Conservation (phyloP, 2,113 vertebrate species). For the Asarcornis scutulata region DNA sequence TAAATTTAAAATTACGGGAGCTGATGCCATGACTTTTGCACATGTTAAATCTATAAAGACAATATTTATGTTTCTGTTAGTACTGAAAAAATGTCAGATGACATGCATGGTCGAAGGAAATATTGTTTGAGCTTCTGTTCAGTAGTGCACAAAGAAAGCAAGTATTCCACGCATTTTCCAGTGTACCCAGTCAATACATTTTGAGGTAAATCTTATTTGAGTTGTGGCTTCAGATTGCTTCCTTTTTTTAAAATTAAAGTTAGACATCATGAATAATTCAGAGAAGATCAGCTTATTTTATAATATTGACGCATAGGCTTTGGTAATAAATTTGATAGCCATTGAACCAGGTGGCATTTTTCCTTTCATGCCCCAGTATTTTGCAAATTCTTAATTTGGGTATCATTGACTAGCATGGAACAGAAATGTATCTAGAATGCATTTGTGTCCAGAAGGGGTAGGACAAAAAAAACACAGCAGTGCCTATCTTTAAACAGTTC, state of each 20-base stretch:
- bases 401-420: neutral
- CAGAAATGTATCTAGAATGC: neutral
- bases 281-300: neutral
- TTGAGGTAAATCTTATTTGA: neutral
- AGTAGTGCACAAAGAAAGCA: accelerated
- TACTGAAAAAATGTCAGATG: neutral
- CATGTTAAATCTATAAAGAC: neutral
- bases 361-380: neutral
- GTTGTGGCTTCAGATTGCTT: neutral
- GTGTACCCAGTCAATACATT: neutral
- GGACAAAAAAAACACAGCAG: neutral
- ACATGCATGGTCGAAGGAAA: neutral
- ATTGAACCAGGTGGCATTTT: neutral
- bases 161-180: neutral
- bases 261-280: neutral
- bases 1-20: neutral
- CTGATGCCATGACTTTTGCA: neutral
- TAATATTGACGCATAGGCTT: neutral
- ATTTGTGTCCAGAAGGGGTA: neutral
- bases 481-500: neutral
- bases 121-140: neutral
- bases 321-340: neutral
- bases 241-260: neutral
- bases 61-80: neutral
- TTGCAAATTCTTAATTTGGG: neutral